Conservation (phyloP, 2,113 vertebrate genomes). For the Saccopteryx leptura region DNA sequence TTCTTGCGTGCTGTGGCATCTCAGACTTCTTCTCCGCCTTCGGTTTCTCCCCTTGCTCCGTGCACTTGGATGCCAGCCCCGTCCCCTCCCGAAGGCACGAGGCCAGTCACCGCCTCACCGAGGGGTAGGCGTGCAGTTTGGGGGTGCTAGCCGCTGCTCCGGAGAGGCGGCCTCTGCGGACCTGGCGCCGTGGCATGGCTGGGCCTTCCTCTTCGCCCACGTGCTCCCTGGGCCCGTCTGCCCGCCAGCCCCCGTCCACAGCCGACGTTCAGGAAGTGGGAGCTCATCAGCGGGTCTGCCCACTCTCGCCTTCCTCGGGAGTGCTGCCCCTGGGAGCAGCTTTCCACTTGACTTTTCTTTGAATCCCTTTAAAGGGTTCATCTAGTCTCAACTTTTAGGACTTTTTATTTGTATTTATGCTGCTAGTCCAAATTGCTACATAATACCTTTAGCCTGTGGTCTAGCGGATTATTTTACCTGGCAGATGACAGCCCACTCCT, state of each 20-base stretch:
- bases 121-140: accelerated
- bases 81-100: background rate
- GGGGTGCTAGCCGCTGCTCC: no score
- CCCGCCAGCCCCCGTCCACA: background rate
- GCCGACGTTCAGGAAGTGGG: background rate
- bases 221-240: background rate
- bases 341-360: background rate
- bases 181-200: accelerated
- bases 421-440: background rate
- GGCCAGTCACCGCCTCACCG: accelerated
- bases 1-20: background rate
- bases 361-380: background rate
- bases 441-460: background rate
- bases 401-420: background rate
- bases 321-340: background rate
- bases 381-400: background rate
- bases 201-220: background rate
- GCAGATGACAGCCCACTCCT: background rate
- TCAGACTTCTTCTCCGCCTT: background rate
- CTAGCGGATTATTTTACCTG: background rate
- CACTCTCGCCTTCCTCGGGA: background rate
- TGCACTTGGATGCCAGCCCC: background rate
- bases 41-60: background rate
- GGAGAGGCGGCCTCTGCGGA: accelerated
- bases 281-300: background rate